A percentile compares a stretch with the other conserved stretches of the same genome.
phyloP scores from a whole-genome alignment of 2,797 vertebrate genomes.

The Acanthurus lineatus region DNA sequence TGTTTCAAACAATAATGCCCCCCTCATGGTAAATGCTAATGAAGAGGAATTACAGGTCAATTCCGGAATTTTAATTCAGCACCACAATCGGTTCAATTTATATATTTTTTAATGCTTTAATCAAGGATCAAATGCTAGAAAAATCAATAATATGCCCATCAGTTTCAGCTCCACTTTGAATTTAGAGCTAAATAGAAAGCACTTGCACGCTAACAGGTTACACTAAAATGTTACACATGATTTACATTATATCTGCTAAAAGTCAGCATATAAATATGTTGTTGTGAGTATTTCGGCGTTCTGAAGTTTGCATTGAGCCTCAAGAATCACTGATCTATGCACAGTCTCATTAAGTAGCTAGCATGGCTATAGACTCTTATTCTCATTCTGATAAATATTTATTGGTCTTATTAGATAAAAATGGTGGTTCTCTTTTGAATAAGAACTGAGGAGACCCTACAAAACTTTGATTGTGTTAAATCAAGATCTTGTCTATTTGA shows the following conservation, averaged over 20 bases:
- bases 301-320: not conserved
- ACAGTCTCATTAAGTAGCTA: not conserved
- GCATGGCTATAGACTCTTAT: not conserved
- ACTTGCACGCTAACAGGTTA: not conserved
- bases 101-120: too few species aligned
- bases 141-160: too few species aligned
- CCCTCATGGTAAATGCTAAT: too few species aligned
- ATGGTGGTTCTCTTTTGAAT: not conserved
- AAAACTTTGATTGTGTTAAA: constrained; percentile 11
- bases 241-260: not conserved
- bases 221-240: not conserved
- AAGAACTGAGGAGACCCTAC: not conserved
- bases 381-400: too few species aligned
- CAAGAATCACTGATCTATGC: not conserved
- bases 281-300: not conserved
- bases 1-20: too few species aligned
- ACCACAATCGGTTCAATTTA: too few species aligned
- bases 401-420: not conserved
- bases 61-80: too few species aligned
- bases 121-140: too few species aligned
- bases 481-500: constrained; percentile 4
- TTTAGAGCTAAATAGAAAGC: too few species aligned
- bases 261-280: not conserved
- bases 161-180: too few species aligned
- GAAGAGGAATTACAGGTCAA: too few species aligned